These are phyloP conservation scores for Tapera naevia DNA, from an alignment of 2,797 vertebrate species.

Conservation along the genomic window DNA sequence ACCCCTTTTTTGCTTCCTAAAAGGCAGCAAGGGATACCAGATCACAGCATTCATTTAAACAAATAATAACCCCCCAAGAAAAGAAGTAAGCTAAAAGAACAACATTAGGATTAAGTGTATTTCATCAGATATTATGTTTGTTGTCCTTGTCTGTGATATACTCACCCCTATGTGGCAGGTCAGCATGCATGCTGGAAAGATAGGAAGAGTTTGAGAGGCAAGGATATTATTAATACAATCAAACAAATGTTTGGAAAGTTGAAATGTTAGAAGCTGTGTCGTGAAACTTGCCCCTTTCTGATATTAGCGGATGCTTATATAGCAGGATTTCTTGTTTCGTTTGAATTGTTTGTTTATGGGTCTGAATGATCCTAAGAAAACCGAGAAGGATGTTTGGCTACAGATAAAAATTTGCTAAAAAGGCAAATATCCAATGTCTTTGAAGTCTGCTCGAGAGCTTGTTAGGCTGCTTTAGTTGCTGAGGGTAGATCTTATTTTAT, in stretches of 20 bases:
- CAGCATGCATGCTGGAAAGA: neutral
- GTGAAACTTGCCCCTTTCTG: neutral
- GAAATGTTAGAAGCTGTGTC: neutral
- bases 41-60: neutral
- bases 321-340: neutral
- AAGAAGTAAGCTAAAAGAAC: neutral
- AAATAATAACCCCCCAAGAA: neutral
- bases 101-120: neutral
- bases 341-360: neutral
- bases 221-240: neutral
- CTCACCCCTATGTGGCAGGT: neutral
- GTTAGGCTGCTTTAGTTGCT: constrained; percentile 11
- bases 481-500: constrained; percentile 3
- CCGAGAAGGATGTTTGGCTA: neutral
- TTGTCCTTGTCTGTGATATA: neutral
- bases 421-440: neutral
- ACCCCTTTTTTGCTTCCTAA: constrained; percentile 4
- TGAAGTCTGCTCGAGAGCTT: neutral
- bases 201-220: neutral
- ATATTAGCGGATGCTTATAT: neutral
- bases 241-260: neutral
- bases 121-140: neutral
- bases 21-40: neutral
- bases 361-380: neutral
- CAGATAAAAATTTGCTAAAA: neutral